A percentile compares a stretch with the other conserved stretches of the same genome.
Evolutionary conservation across 2,113 vertebrate species (phyloP).

Genomic region (Oryzias woworae): DNA sequence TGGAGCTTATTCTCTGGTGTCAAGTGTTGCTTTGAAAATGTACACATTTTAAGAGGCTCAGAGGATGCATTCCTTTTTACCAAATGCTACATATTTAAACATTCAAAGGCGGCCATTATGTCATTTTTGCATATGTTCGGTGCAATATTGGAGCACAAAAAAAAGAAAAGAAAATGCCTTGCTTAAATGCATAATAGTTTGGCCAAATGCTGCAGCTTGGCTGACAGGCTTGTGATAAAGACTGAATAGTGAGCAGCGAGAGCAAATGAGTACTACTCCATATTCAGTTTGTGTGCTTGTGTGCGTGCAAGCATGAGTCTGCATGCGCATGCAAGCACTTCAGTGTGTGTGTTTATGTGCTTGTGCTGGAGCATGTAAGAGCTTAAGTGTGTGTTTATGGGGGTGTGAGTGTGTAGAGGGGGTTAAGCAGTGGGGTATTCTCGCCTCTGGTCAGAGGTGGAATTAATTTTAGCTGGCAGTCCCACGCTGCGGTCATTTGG

Average conservation of each 20-base stretch:
- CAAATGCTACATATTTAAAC: conserved; percentile 1
- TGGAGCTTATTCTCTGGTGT: conserved; percentile 53
- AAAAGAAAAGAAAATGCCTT: conserved; percentile 9
- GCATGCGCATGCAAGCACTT: conserved; percentile 19
- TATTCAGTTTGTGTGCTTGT: conserved; percentile 65
- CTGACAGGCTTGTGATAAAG: conserved; percentile 68
- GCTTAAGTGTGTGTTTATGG: conserved; percentile 57
- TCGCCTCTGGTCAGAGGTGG: conserved; percentile 78
- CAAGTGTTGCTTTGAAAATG: conserved; percentile 58
- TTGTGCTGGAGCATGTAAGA: conserved; percentile 37
- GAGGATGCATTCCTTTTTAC: conserved; percentile 12
- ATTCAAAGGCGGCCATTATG: conserved; percentile 2
- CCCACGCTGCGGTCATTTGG: conserved; percentile 82
- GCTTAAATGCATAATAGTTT: conserved; percentile 19
- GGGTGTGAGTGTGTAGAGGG: conserved; percentile 42
- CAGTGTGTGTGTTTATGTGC: conserved; percentile 28
- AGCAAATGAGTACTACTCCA: conserved; percentile 64
- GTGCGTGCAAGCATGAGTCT: conserved; percentile 43
- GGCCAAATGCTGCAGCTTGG: conserved; percentile 47
- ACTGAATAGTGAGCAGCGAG: conserved; percentile 59
- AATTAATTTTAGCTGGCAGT: conserved; percentile 82
- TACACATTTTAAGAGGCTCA: conserved; percentile 46
- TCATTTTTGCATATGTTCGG: conserved; percentile 8
- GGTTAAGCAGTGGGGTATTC: conserved; percentile 68
- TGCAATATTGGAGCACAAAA: conserved; percentile 8